These are phyloP conservation scores for Aporophyla nigra DNA, from an alignment of 2,888 invertebrate species.

Conservation along the genomic window DNA sequence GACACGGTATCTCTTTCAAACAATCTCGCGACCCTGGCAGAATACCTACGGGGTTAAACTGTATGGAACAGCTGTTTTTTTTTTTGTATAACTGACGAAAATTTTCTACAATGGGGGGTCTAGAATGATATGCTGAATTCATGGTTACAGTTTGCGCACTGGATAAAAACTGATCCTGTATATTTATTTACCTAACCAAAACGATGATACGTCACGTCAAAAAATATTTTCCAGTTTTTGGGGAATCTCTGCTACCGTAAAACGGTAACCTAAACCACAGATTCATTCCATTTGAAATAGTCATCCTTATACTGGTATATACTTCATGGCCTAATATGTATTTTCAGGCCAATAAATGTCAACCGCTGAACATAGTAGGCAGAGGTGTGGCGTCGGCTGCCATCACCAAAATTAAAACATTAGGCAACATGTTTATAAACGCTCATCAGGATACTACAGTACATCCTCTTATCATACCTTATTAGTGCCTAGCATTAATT, in stretches of 20 bases:
- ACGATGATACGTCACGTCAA: not conserved
- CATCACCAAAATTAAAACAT: slow-evolving; percentile 5
- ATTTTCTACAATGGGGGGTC: no score
- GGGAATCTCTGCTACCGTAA: not conserved
- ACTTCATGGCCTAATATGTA: not conserved
- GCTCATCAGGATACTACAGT: slow-evolving; percentile 1
- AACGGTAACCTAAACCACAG: not conserved
- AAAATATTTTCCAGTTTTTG: not conserved
- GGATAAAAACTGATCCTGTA: no score
- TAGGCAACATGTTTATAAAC: not conserved
- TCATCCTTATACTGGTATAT: not conserved
- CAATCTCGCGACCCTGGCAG: no score
- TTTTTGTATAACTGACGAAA: no score
- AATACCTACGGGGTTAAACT: no score
- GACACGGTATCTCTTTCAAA: no score
- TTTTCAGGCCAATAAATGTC: not conserved
- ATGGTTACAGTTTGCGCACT: no score
- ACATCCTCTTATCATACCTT: not conserved
- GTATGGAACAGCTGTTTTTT: no score
- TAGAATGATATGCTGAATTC: no score
- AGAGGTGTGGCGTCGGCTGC: not conserved
- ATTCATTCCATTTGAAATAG: not conserved
- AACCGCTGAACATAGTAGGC: not conserved
- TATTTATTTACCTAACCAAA: not conserved
- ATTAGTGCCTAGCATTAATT: slow-evolving; percentile 9